Evolutionary conservation across 2,113 vertebrate species (phyloP).

Genomic region (Paramisgurnus dabryanus): DNA sequence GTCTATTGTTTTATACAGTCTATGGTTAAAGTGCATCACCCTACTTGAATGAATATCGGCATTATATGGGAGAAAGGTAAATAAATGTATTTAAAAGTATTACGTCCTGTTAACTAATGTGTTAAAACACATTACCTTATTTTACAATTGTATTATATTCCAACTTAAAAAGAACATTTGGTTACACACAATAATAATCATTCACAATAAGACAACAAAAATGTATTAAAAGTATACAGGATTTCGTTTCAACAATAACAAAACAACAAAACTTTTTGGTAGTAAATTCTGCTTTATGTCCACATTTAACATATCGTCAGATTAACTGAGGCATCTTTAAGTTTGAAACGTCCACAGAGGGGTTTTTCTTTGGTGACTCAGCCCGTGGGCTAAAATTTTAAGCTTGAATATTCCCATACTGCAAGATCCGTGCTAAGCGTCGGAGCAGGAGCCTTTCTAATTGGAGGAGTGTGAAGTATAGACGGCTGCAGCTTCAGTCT

Average conservation of each 20-base stretch:
- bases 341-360: slow-evolving; percentile 17
- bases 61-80: too few species aligned
- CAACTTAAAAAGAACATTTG: too few species aligned
- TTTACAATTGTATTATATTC: too few species aligned
- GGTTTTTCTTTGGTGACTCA: slow-evolving; percentile 33
- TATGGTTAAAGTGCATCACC: too few species aligned
- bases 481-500: slow-evolving; percentile 27
- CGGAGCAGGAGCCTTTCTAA: slow-evolving; percentile 41
- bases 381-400: slow-evolving; percentile 44
- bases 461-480: slow-evolving; percentile 34
- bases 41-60: too few species aligned
- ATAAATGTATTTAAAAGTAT: too few species aligned
- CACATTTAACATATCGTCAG: slow-evolving; percentile 13
- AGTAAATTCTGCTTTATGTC: background rate
- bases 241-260: background rate
- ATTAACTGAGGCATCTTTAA: slow-evolving; percentile 35
- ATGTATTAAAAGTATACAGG: background rate
- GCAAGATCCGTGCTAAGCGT: slow-evolving; percentile 16
- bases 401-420: slow-evolving; percentile 48
- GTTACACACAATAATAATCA: background rate
- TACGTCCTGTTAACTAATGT: too few species aligned
- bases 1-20: too few species aligned
- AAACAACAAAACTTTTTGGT: background rate
- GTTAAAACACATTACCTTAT: too few species aligned
- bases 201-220: background rate